These are phyloP conservation scores for Mizuhopecten yessoensis DNA, from an alignment of 1,140 invertebrate genomes.

Conservation along the genomic window DNA sequence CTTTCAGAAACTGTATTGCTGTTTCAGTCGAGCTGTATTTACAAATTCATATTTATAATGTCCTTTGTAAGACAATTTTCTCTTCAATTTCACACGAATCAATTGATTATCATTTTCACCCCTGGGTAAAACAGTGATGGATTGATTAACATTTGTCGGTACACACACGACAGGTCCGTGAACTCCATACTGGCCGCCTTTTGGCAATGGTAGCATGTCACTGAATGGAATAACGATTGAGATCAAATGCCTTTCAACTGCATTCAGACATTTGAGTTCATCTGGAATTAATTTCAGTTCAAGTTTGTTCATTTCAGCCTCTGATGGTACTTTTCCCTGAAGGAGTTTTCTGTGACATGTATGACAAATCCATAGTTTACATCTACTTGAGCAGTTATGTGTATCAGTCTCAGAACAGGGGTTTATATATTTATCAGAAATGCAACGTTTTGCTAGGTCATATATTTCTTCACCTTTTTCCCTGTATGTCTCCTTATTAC, in stretches of 20 bases:
- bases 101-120: slow-evolving; percentile 38
- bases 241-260: slow-evolving; percentile 49
- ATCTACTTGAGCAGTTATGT: neutral
- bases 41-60: slow-evolving; percentile 54
- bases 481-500: slow-evolving; percentile 15
- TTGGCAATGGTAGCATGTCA: slow-evolving; percentile 52
- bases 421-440: slow-evolving; percentile 6
- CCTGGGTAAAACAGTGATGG: slow-evolving; percentile 41
- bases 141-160: slow-evolving; percentile 49
- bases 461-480: neutral
- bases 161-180: slow-evolving; percentile 56
- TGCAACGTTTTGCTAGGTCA: neutral
- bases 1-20: slow-evolving; percentile 45
- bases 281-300: slow-evolving; percentile 45
- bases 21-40: slow-evolving; percentile 44
- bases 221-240: slow-evolving; percentile 52
- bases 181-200: slow-evolving; percentile 50
- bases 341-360: slow-evolving; percentile 44
- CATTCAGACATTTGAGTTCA: slow-evolving; percentile 49
- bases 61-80: slow-evolving; percentile 55
- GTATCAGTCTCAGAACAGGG: neutral
- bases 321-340: neutral
- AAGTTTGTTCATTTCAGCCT: slow-evolving; percentile 43
- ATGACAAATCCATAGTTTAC: slow-evolving; percentile 33
- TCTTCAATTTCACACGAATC: slow-evolving; percentile 55